Conservation (phyloP, 2,888 invertebrate genomes). For the Anoncus sp. region DNA sequence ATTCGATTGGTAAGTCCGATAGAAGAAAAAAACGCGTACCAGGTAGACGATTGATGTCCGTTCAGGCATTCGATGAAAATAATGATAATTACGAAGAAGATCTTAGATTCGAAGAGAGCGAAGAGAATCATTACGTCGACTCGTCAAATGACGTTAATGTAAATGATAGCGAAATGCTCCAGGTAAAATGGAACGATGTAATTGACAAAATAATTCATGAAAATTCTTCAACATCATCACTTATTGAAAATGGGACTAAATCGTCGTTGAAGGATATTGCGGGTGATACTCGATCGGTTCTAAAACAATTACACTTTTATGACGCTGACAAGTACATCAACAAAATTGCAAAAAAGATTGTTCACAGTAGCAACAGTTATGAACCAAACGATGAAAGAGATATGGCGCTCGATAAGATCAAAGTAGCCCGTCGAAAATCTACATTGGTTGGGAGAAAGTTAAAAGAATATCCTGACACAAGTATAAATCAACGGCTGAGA, state of each 20-base stretch:
- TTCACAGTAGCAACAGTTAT: conserved; percentile 43
- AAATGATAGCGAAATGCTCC: conserved; percentile 22
- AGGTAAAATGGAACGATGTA: conserved; percentile 52
- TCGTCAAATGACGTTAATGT: conserved; percentile 20
- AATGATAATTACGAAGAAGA: conserved; percentile 47
- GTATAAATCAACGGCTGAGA: neutral
- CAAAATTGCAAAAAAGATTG: conserved; percentile 58
- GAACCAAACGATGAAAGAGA: conserved; percentile 11
- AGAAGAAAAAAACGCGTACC: conserved; percentile 21
- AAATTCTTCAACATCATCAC: conserved; percentile 17
- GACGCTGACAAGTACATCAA: conserved; percentile 62
- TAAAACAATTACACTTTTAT: conserved; percentile 58
- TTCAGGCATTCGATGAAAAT: conserved; percentile 36
- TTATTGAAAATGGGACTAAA: conserved; percentile 12
- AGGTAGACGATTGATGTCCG: conserved; percentile 58
- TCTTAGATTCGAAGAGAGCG: conserved; percentile 27
- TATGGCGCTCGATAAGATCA: neutral
- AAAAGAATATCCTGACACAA: conserved; percentile 20
- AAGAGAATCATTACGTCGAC: conserved; percentile 23
- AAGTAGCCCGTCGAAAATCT: neutral
- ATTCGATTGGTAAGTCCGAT: neutral
- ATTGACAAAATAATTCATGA: conserved; percentile 54
- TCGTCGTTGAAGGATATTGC: conserved; percentile 21
- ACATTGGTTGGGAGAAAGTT: conserved; percentile 36
- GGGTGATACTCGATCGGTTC: conserved; percentile 17